Evolutionary conservation across 2,888 invertebrate genomes (phyloP), one percentile per base, ranked within the genome.

Genomic region (Dasypogon diadema): DNA sequence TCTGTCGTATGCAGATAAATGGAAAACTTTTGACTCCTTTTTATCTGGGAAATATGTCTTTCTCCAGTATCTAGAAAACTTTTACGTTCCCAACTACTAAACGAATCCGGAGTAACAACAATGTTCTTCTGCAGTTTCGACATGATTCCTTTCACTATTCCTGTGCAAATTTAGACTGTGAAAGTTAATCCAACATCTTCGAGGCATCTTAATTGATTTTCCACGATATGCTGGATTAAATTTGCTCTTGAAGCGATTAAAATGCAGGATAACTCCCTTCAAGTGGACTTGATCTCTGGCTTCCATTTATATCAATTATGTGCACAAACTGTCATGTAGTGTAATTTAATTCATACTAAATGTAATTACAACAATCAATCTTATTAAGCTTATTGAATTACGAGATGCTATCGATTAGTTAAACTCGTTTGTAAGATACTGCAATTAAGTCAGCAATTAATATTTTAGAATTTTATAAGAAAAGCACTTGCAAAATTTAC

Each of bases 371-470:
- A 37, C 42, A 63, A 63, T 63, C 63, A 63, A 63, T 63, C 63
- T 63, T 63, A 63, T 63, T 63, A 60, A 63, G 63, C 63, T 63
- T 37, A 63, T 63, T 63, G 21, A 63, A 63, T 63, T 63, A 63
- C 63, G 37, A 12, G 10, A 21, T 42, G n/a, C 21, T 63, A 63
- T 63, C 63, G 63, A 63, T 63, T 63, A 63, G 63, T 34, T 42
- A 63, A 37, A 63, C 63, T 18, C 21, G 42, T 42, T 42, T 34
- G 21, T 42, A 37, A 63, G 63, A 63, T 63, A 63, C 42, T 42
- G 63, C 63, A 63, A 63, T 63, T 63, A 63, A 63, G 63, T 63
- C 34, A 63, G 63, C 63, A 63, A 63, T 63, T 63, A 63, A 63
- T 63, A 30, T 63, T 63, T 63, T 30, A 63, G 37, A 63, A 42